Evolutionary conservation across 2,113 vertebrate genomes (phyloP), one percentile per base, ranked within the genome.

Genomic region (Corythaeola cristata): DNA sequence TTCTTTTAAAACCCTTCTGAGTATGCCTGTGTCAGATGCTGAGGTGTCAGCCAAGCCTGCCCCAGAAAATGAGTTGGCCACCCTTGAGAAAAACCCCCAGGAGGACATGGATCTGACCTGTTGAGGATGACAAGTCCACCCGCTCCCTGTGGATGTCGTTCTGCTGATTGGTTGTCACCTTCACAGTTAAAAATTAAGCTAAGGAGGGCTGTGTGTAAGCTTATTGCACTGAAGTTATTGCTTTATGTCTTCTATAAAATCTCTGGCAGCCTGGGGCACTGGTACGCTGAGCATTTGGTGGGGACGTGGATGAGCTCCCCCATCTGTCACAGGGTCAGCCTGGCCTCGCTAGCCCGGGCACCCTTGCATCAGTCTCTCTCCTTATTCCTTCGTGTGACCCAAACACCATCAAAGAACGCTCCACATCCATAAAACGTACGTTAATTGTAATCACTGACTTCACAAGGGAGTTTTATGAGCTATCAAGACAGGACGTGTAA

Each of bases 231-330:
- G 63, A 89, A 41, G 35, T 75, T 95, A 93, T 67, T 95, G 82
- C 26, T 91, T 96, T 94, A 90, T 88, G 93, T 96, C n/a, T 93
- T 84, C 83, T 75, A 64, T 84, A 92, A 96, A 92, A 71, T 63
- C 12, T 80, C 23, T 67, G 22, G 27, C 52, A 84, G 27, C 15
- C 41, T 58, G 39, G 26, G 12, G 8, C 7, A 27, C 16, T 52
- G 30, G 32, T 88, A n/a, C 23, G 4, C 8, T 49, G n/a, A 89
- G 37, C 4, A 14, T 45, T 50, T 39, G 55, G 22, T 3, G 3
- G 11, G 53, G 28, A 11, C 4, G 28, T 47, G 44, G 60, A 67
- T 21, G 20, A 86, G 37, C 2, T 6, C 44, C 45, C 50, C 7
- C 12, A 15, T 62, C 39, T 88, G 23, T 39, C 3, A 1, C 16